These are phyloP conservation scores for Remorina albescens DNA, from an alignment of 2,797 vertebrate species.

Conservation along the genomic window DNA sequence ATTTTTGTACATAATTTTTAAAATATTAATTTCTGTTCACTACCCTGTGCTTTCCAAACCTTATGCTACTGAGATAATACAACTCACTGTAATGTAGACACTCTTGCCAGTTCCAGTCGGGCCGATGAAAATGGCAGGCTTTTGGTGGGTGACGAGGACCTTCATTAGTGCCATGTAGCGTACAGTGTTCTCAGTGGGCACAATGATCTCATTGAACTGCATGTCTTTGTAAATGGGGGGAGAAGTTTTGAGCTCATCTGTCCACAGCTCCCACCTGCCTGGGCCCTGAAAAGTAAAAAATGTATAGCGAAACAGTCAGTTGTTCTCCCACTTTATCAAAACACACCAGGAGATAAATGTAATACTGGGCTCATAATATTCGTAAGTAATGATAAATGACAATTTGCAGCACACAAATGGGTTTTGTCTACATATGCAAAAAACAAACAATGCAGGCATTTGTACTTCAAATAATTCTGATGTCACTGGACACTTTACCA, in stretches of 20 bases:
- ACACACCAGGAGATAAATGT: neutral
- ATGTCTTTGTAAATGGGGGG: conserved; percentile 85
- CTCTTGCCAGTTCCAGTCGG: conserved; percentile 95
- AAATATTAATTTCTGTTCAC: neutral
- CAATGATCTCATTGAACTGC: conserved; percentile 93
- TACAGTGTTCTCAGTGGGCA: conserved; percentile 92
- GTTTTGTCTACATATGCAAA: neutral
- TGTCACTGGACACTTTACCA: neutral
- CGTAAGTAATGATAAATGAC: too few species aligned
- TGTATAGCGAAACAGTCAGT: neutral
- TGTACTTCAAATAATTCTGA: neutral
- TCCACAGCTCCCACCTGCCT: conserved; percentile 92
- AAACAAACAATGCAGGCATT: neutral
- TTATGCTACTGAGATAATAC: neutral
- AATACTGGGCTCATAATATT: neutral
- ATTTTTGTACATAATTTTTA: neutral
- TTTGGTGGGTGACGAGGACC: conserved; percentile 90
- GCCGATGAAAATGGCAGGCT: conserved; percentile 90
- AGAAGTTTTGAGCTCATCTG: conserved; percentile 82
- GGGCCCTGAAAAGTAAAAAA: conserved; percentile 79
- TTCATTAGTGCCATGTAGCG: conserved; percentile 90
- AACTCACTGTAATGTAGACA: conserved; percentile 92
- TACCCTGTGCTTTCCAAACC: neutral
- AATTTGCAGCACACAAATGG: neutral
- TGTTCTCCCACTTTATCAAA: neutral